Base-by-base conservation (phyloP, 1,140 invertebrate genomes). In the Brevipalpus yothersi region DNA sequence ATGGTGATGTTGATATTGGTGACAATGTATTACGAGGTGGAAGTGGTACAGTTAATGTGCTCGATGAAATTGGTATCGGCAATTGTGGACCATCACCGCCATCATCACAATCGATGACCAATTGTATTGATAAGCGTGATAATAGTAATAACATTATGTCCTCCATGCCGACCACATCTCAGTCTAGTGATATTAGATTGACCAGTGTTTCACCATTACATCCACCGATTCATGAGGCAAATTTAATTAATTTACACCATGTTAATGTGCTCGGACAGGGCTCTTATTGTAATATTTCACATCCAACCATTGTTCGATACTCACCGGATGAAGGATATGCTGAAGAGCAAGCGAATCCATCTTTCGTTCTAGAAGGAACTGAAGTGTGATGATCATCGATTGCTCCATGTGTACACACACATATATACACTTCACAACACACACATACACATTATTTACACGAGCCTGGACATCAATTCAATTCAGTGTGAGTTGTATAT, bases 271-370 rank as follows among this genome's bases (percentile, higher is more conserved):
- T 58, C 15, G 60, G 58, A 43, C 60, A 56, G 60, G 60, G 55
- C 55, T 59, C 42, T 41, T 57, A 57, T 23, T 31, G 31, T 31
- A 57, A 57, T 21, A 43, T 57, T 13, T 41, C 42, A 15, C 58
- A 60, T 17, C 58, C 58, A 53, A 47, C 58, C 21, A 41, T 60
- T 39, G 49, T 60, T 51, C 40, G 65, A 60, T 53, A 83, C 69
- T 84, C 84, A 1, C 83, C 84, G 17, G 87, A 90, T 67, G 86
- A 90, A 70, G 83, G 85, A 17, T 90, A 87, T 67, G 86, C 88
- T 69, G 67, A 68, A 57, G 87, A 90, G 73, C 84, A 59, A 84
- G 49, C 53, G 13, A 23, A 17, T 15, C 12, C 13, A 41, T 12
- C 15, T 19, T 58, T n/a, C 21, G 45, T n/a, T 21, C 21, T 45